These are phyloP conservation scores for Archips xylosteana DNA, from an alignment of 2,888 invertebrate species.

Conservation along the genomic window DNA sequence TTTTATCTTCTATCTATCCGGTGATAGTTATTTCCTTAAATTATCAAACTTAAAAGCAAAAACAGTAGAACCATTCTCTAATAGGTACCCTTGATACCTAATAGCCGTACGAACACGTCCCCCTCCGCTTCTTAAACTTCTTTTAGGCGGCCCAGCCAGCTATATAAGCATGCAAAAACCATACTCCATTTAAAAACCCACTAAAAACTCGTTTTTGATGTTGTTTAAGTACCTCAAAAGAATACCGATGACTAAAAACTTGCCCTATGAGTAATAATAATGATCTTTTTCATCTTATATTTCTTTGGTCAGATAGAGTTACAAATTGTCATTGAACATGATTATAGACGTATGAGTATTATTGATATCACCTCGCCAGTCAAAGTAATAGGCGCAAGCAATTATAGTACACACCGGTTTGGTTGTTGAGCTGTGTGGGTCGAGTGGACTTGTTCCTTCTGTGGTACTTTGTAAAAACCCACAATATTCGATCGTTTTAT, in stretches of 20 bases:
- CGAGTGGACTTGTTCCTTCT: conserved; percentile 19
- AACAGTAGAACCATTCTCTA: not conserved
- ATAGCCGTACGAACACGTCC: not conserved
- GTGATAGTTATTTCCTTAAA: not conserved
- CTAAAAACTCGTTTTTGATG: not conserved
- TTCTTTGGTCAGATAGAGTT: conserved; percentile 31
- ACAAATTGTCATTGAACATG: conserved; percentile 16
- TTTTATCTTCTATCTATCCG: not conserved
- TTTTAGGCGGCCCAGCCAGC: not conserved
- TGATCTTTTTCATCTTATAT: conserved; percentile 10
- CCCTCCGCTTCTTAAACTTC: not conserved
- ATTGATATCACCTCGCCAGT: conserved; percentile 20
- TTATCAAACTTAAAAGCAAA: not conserved
- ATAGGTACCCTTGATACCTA: not conserved
- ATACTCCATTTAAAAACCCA: not conserved
- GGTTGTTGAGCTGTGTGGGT: conserved; percentile 27
- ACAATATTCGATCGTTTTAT: not conserved
- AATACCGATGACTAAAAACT: conserved; percentile 1
- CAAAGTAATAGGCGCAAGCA: conserved; percentile 16
- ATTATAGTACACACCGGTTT: conserved; percentile 35
- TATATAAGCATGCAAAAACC: not conserved
- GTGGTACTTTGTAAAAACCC: conserved; percentile 5
- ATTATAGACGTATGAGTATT: not conserved
- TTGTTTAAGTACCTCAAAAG: not conserved
- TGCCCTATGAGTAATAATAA: not conserved